Base-by-base conservation (phyloP, 2,797 vertebrate genomes). In the Periophthalmus magnuspinnatus region DNA sequence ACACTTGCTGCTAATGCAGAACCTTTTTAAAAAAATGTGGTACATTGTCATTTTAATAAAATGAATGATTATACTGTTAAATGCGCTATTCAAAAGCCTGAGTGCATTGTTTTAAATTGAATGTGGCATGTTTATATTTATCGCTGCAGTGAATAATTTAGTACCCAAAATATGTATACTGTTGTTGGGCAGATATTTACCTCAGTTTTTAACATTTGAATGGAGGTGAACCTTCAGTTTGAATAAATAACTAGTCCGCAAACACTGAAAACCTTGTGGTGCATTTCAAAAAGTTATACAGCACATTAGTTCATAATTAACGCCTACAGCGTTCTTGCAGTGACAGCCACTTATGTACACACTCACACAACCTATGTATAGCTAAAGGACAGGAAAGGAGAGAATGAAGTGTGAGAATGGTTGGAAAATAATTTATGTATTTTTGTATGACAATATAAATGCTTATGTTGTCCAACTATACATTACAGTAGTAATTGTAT, bases 1-100 rank as follows among this genome's bases (percentile, higher is more conserved):
- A 99, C 98, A 38, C 98, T 99, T 88, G 98, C 97, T 70, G 98
- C 98, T 80, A 99, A 92, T 59, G 97, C 97, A 63, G 97, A 99
- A 72, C 98, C 97, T 98, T n/a, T n/a, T 34, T 14, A 28, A 11
- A 54, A n/a, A 68, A 33, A 21, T 2, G 67, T 17, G 6, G 32
- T 10, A 10, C 7, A 32, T 17, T 9, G 6, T 7, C 32, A 64
- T 48, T 48, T n/a, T 48, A 62, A 45, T 45, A 14, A 45, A 45
- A 45, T 14, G 13, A 14, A 45, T 28, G 3, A 28, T 45, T 45
- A 45, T 45, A 14, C 41, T 14, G 5, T 14, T 45, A 14, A 45
- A 45, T 45, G 41, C 1, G 41, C 41, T 14, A 45, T 45, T 45
- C 41, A 21, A 45, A 63, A 13, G 41, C 41, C 13, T n/a, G 2